Conservation (phyloP, 2,888 invertebrate species). For the Diarsia dahlii region DNA sequence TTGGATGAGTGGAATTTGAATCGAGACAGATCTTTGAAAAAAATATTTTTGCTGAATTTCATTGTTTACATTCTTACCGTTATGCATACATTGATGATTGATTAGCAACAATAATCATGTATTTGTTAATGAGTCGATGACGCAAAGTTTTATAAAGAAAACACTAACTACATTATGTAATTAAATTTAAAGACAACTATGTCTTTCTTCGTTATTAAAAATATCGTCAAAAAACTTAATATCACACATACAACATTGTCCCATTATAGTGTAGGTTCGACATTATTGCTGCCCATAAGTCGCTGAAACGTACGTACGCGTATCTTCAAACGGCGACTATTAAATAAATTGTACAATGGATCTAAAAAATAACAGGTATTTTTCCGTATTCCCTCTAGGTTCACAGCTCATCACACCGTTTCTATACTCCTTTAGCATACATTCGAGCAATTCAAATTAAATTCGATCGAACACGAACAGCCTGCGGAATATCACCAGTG, state of each 20-base stretch:
- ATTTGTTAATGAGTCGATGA: background rate
- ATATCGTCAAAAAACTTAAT: background rate
- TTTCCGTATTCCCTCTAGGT: background rate
- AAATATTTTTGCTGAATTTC: background rate
- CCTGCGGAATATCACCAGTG: slow-evolving; percentile 60
- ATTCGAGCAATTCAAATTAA: slow-evolving; percentile 45
- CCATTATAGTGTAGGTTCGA: background rate
- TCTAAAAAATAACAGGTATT: background rate
- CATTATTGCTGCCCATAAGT: slow-evolving; percentile 2
- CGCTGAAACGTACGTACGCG: slow-evolving; percentile 7
- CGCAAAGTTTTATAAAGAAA: background rate
- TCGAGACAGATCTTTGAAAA: background rate
- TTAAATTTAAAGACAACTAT: background rate
- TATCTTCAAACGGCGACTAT: slow-evolving; percentile 11
- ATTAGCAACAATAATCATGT: background rate
- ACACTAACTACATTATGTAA: background rate
- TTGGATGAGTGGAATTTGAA: background rate
- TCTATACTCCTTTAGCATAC: slow-evolving; percentile 13
- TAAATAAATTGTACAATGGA: slow-evolving; percentile 20
- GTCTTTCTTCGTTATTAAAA: background rate
- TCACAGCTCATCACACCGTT: slow-evolving; percentile 15
- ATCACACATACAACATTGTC: background rate
- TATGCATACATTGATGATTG: background rate
- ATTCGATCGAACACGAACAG: slow-evolving; percentile 47
- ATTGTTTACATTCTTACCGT: background rate